Base-by-base conservation (phyloP, 2,113 vertebrate genomes). In the Galemys pyrenaicus region DNA sequence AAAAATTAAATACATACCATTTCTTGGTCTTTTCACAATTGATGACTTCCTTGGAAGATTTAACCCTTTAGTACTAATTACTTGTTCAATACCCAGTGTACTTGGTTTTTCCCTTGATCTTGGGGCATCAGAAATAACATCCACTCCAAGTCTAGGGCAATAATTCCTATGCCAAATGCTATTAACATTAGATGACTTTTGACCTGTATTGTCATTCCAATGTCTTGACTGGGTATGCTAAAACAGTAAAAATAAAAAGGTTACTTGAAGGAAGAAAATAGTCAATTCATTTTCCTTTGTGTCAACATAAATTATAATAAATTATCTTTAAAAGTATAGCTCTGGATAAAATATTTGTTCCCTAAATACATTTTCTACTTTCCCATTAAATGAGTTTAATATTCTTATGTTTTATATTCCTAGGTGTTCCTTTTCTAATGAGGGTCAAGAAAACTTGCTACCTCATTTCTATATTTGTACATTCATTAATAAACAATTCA, bases 161-260 rank as follows among this genome's bases (percentile, higher is more conserved):
- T 98, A 99, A 44, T 97, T 97, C 92, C 75, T 98, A 62, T 97
- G 98, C 99, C 99, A 99, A 97, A 99, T 99, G 84, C 99, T 99
- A 32, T 71, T 95, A 46, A 91, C 73, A 28, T 56, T 26, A 10
- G 91, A 44, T 20, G 80, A 78, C 15, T 65, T 94, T n/a, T 92
- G 94, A 92, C 65, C 28, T 24, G 0, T 64, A 79, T 0, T 97
- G 58, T 98, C 97, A 41, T 98, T 98, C 99, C 99, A 99, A 97
- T 98, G 99, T 95, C 98, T 98, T 51, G 97, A 94, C 51, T 97
- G 98, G 39, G 95, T 24, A 41, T 75, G 54, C 98, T 99, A 97
- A 10, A 94, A 84, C 58, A 35, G 51, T n/a, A 81, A 62, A 89
- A 87, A 54, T 28, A 86, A 54, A 51, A 73, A 39, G 0, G n/a